Conservation (phyloP, 2,113 vertebrate species). For the Capreolus pygargus region DNA sequence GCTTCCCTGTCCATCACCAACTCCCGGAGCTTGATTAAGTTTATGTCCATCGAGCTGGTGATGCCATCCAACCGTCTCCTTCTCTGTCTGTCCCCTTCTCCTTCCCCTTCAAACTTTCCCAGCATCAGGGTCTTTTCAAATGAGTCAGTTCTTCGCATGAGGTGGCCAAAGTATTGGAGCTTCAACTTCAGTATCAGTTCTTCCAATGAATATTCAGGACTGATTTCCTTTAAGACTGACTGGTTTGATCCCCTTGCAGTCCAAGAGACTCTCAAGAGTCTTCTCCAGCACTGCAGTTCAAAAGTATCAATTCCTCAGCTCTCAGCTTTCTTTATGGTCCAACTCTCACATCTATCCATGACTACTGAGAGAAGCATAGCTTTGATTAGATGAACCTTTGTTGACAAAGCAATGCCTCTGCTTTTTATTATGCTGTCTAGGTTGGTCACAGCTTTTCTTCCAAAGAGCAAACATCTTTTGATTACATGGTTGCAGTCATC, state of each 20-base stretch:
- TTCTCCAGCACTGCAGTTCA: not conserved
- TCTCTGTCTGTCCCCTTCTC: not conserved
- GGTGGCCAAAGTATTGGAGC: not conserved
- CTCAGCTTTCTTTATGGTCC: not conserved
- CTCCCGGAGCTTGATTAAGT: not conserved
- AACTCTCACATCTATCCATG: not conserved
- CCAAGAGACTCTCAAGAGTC: no score
- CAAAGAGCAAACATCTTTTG: not conserved
- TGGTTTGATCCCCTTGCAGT: not conserved
- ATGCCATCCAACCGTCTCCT: not conserved
- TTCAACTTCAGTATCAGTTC: not conserved
- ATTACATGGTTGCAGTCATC: not conserved
- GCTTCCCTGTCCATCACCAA: not conserved
- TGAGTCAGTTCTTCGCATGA: not conserved
- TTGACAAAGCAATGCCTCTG: not conserved
- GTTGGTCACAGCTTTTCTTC: not conserved
- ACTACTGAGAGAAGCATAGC: not conserved
- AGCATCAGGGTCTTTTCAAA: not conserved
- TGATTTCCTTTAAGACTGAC: not conserved
- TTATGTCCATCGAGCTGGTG: not conserved
- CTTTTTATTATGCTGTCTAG: not conserved
- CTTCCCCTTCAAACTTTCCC: not conserved
- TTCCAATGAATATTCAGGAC: not conserved
- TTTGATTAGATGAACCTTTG: not conserved
- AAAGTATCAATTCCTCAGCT: not conserved